These are phyloP conservation scores for Periphyllus acericola DNA, from an alignment of 2,888 invertebrate genomes.

Conservation along the genomic window DNA sequence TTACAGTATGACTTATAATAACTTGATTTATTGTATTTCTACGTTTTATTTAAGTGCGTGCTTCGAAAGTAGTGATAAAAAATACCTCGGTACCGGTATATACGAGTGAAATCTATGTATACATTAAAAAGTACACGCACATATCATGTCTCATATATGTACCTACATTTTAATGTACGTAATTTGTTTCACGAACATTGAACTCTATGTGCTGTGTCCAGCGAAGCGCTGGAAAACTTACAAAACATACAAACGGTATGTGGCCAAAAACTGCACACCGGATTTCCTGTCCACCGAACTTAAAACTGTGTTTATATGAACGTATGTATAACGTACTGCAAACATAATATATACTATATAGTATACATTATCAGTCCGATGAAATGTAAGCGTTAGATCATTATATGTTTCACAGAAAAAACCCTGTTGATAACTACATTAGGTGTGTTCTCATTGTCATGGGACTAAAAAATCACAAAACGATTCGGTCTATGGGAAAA, in stretches of 20 bases:
- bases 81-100: neutral
- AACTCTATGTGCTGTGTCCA: neutral
- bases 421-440: constrained; percentile 31
- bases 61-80: neutral
- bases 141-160: neutral
- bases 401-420: neutral
- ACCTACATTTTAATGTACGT: constrained; percentile 2
- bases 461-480: constrained; percentile 44
- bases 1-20: no score
- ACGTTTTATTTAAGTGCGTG: no score
- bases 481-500: constrained; percentile 58
- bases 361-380: neutral
- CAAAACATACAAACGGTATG: neutral
- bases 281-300: constrained; percentile 44
- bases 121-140: neutral
- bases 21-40: no score
- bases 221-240: constrained; percentile 22
- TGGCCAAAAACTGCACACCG: constrained; percentile 47
- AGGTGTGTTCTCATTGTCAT: constrained; percentile 27
- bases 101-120: neutral
- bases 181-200: neutral
- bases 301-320: neutral
- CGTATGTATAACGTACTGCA: neutral
- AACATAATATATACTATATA: no score
- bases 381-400: neutral